phyloP scores from a whole-genome alignment of 2,888 invertebrate species.

The Hyles lineata region DNA sequence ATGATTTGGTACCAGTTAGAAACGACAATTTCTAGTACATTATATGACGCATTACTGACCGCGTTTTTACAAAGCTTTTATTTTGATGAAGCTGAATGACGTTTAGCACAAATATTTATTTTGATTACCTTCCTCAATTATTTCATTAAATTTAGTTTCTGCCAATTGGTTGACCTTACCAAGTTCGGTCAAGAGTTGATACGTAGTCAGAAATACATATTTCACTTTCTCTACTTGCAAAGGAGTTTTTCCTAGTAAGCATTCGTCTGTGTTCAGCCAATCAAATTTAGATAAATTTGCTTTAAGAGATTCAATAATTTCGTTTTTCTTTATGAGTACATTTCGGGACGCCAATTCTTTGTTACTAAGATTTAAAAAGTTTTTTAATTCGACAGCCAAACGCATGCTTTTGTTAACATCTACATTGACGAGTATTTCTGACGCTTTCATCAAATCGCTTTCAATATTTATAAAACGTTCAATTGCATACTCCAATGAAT shows the following conservation, averaged over 20 bases:
- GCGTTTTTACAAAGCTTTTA: slow-evolving; percentile 49
- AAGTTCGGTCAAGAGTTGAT: slow-evolving; percentile 56
- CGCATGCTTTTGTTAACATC: slow-evolving; percentile 49
- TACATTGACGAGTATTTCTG: slow-evolving; percentile 42
- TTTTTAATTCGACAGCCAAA: slow-evolving; percentile 52
- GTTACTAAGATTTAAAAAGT: slow-evolving; percentile 36
- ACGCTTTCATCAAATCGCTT: slow-evolving; percentile 45
- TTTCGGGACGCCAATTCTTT: slow-evolving; percentile 39
- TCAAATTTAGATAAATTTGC: slow-evolving; percentile 52
- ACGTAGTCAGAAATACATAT: slow-evolving; percentile 50
- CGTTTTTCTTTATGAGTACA: slow-evolving; percentile 44
- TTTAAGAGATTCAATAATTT: slow-evolving; percentile 46
- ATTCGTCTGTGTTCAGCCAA: slow-evolving; percentile 56
- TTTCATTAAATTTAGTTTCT: slow-evolving; percentile 33
- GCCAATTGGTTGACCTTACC: slow-evolving; percentile 42
- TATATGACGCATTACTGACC: background rate
- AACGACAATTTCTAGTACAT: background rate
- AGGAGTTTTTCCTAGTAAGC: slow-evolving; percentile 46
- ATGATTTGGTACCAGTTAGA: background rate
- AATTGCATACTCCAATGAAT: slow-evolving; percentile 57
- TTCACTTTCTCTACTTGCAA: slow-evolving; percentile 52
- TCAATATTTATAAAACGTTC: slow-evolving; percentile 54
- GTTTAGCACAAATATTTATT: slow-evolving; percentile 40
- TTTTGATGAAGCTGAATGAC: slow-evolving; percentile 35
- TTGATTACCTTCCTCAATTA: slow-evolving; percentile 49